These are phyloP conservation scores for Brachyalestes nurse DNA, from an alignment of 2,797 vertebrate genomes.

Conservation along the genomic window DNA sequence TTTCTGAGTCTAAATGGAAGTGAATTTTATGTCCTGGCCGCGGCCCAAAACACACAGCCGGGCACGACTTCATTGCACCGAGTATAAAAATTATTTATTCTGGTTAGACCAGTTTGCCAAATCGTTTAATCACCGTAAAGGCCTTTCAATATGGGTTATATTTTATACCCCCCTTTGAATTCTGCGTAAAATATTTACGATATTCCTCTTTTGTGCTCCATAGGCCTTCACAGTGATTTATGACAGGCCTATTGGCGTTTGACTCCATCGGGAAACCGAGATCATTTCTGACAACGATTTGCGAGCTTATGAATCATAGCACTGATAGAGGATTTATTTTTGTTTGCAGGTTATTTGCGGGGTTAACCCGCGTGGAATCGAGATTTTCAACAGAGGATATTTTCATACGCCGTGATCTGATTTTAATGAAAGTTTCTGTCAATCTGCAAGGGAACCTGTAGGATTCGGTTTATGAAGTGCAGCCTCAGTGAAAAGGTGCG, in stretches of 20 bases:
- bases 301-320: conserved; percentile 66
- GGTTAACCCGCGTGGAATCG: conserved; percentile 71
- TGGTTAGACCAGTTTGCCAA: conserved; percentile 62
- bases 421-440: conserved; percentile 81
- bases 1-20: conserved; percentile 66
- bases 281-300: conserved; percentile 66
- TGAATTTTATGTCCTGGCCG: conserved; percentile 62
- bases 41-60: conserved; percentile 57
- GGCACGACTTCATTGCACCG: conserved; percentile 56
- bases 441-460: conserved; percentile 71
- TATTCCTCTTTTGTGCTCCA: conserved; percentile 53
- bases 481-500: conserved; percentile 67
- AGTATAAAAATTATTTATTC: conserved; percentile 70
- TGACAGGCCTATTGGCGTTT: conserved; percentile 52
- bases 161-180: conserved; percentile 60
- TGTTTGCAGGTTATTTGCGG: conserved; percentile 69
- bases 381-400: conserved; percentile 75
- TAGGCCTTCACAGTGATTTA: conserved; percentile 54
- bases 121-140: conserved; percentile 66
- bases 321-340: conserved; percentile 70
- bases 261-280: conserved; percentile 45
- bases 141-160: conserved; percentile 62
- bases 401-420: conserved; percentile 75
- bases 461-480: conserved; percentile 67
- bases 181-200: conserved; percentile 63